A percentile compares a stretch with the other conserved stretches of the same genome.
Conservation (phyloP, 1,140 invertebrate genomes). For the Drosophila azteca region DNA sequence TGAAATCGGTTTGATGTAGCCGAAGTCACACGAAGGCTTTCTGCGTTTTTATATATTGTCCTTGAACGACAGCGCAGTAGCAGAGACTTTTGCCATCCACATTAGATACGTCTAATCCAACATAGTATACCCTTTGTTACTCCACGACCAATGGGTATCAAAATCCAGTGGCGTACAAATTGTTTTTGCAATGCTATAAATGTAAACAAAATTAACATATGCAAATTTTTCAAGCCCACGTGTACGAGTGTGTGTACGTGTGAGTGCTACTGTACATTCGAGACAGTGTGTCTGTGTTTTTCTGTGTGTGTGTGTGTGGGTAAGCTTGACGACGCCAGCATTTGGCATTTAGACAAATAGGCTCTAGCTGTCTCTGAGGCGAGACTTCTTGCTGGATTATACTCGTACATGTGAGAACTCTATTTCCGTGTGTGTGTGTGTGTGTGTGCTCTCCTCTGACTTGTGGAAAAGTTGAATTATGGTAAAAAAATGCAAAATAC, state of each 20-base stretch:
- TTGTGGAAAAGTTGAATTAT: constrained; percentile 64
- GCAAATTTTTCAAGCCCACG: constrained; percentile 68
- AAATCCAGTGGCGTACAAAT: constrained; percentile 64
- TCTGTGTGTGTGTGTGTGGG: constrained; percentile 20
- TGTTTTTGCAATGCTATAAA: constrained; percentile 79
- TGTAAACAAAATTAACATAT: constrained; percentile 82
- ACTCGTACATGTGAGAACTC: no score
- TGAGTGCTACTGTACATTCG: constrained; percentile 6
- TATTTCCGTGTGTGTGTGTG: neutral
- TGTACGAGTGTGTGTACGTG: constrained; percentile 42
- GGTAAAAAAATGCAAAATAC: constrained; percentile 67
- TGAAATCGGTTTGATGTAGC: no score
- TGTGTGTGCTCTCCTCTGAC: constrained; percentile 27
- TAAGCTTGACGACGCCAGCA: constrained; percentile 39
- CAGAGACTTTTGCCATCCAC: no score
- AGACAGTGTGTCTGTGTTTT: neutral
- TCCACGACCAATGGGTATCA: constrained; percentile 5
- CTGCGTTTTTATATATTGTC: no score
- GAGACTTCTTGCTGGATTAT: constrained; percentile 14
- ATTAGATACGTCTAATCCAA: no score
- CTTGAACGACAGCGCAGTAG: no score
- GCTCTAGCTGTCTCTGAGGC: constrained; percentile 34
- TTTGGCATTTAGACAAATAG: constrained; percentile 67
- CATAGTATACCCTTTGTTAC: no score
- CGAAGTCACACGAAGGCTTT: no score